Evolutionary conservation across 2,888 invertebrate species (phyloP).

Genomic region (Tanytarsus gracilentus): DNA sequence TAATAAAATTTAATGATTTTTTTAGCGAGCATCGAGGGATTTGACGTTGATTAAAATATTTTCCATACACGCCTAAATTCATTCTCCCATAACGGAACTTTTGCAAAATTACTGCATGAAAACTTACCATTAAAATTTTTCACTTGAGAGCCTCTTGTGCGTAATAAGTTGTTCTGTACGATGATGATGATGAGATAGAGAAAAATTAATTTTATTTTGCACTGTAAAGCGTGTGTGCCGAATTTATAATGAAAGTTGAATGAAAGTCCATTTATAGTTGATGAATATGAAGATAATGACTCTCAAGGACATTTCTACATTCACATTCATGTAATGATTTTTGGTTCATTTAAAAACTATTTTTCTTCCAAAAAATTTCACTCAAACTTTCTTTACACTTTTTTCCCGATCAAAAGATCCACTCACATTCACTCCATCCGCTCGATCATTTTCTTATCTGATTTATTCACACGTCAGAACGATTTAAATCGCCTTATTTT

Average conservation of each 20-base stretch:
- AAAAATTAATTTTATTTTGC: not conserved
- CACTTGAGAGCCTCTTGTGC: constrained; percentile 8
- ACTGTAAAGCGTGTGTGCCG: not conserved
- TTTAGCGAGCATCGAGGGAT: not conserved
- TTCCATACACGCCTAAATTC: not conserved
- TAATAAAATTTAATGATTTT: not conserved
- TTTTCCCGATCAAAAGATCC: not conserved
- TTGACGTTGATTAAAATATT: not conserved
- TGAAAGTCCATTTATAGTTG: constrained; percentile 2
- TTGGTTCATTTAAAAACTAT: no score
- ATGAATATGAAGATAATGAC: not conserved
- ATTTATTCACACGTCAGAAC: no score
- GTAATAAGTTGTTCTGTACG: not conserved
- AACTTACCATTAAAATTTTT: constrained; percentile 10
- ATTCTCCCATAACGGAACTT: not conserved
- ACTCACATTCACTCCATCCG: not conserved
- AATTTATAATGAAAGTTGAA: constrained; percentile 4
- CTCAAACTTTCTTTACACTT: no score
- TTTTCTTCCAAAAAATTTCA: no score
- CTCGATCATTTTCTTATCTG: not conserved
- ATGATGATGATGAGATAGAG: not conserved
- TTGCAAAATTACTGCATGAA: not conserved
- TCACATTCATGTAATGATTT: not conserved
- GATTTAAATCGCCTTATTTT: no score
- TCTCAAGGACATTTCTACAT: constrained; percentile 9